Evolutionary conservation across 2,797 vertebrate species (phyloP), one percentile per base, ranked within the genome.

Genomic region (Sarcophilus harrisii): DNA sequence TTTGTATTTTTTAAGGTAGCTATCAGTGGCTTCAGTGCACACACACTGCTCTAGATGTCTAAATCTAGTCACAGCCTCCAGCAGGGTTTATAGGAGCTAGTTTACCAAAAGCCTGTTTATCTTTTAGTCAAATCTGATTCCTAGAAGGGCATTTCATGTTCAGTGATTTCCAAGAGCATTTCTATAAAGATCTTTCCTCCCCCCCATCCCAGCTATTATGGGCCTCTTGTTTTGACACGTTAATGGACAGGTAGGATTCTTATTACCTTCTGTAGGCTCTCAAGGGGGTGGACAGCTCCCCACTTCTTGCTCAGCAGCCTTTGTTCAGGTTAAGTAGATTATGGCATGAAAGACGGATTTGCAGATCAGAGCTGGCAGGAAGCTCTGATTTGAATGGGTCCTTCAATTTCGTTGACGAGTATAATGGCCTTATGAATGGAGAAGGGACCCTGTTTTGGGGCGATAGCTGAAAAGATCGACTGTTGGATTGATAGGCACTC

Each of bases 281-380:
- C 0, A 24, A 89, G 93, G 30, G 57, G 38, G 59, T 96, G 16
- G 91, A 94, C 97, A 96, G 96, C 97, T 96, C 93, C 94, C 94
- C 93, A 93, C 96, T 97, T 97, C 91, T 94, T 96, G 89, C 95
- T 92, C 38, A 30, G 73, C 92, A 94, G 95, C 66, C 97, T 98
- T 98, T 97, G 95, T 98, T 98, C 94, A 0, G 96, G 98, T 97
- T 98, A 98, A 98, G 98, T 96, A 98, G 98, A 98, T 98, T 98
- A 97, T 90, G 57, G 94, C 13, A 13, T 98, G 96, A 98, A 98
- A 87, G 96, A 98, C 98, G 94, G 95, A 97, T 58, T 58, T 90
- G 94, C 93, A 97, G 96, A 98, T 98, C 94, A 97, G 97, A 97
- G 94, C 93, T 97, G 98, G 97, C 98, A 98, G 97, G 96, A 97